These are phyloP conservation scores for Drosophila pruinosa DNA, from an alignment of 1,140 invertebrate genomes.

Conservation along the genomic window DNA sequence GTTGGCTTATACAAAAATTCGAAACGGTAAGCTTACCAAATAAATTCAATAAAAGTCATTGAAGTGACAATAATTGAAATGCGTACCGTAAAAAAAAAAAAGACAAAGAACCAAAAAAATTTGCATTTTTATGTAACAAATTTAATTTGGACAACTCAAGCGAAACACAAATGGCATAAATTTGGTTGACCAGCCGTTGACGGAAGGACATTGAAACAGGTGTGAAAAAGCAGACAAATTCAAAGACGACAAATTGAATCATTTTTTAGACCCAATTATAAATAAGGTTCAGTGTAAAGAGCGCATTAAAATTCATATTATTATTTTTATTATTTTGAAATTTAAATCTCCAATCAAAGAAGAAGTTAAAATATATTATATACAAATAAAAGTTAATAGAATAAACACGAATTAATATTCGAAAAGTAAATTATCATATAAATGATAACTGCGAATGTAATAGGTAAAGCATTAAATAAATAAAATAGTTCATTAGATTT, in stretches of 20 bases:
- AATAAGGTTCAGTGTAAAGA: background rate
- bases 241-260: background rate
- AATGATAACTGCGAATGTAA: too few species aligned
- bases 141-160: constrained; percentile 59
- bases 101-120: constrained; percentile 40
- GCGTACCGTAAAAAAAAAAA: constrained; percentile 33
- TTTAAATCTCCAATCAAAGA: too few species aligned
- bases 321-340: too few species aligned
- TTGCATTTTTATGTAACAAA: constrained; percentile 70
- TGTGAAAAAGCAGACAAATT: background rate
- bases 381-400: too few species aligned
- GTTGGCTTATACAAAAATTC: background rate
- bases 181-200: constrained; percentile 22
- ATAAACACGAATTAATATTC: too few species aligned
- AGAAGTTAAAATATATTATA: too few species aligned
- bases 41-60: constrained; percentile 72
- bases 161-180: constrained; percentile 53
- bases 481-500: too few species aligned
- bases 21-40: constrained; percentile 35
- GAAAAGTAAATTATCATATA: too few species aligned
- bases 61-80: constrained; percentile 70
- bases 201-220: constrained; percentile 24
- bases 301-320: too few species aligned
- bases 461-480: too few species aligned
- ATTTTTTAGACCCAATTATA: background rate